phyloP scores from a whole-genome alignment of 1,140 invertebrate species.

The Drosophila guanche region DNA sequence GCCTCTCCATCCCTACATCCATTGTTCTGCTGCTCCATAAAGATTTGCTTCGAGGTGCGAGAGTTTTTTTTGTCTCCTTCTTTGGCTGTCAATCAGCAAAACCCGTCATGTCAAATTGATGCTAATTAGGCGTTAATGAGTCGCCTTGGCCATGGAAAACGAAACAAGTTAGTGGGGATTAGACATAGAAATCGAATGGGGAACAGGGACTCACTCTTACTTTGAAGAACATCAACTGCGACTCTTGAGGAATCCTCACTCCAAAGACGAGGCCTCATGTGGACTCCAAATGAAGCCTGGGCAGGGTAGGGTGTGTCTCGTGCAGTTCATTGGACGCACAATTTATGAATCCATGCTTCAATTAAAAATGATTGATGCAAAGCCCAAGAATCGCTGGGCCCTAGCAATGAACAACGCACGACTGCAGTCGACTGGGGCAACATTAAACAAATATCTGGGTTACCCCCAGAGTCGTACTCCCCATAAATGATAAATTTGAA shows the following conservation, averaged over 20 bases:
- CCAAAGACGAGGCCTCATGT: too few species aligned
- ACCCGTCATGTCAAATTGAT: conserved; percentile 60
- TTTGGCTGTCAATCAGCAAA: conserved; percentile 49
- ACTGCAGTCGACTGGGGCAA: conserved; percentile 33
- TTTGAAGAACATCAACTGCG: neutral
- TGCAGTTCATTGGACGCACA: conserved; percentile 49
- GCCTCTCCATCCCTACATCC: neutral
- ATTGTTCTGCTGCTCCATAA: conserved; percentile 25
- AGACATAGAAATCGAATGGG: neutral
- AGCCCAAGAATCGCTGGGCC: conserved; percentile 12
- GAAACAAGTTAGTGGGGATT: neutral
- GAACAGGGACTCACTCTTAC: neutral
- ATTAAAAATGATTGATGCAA: conserved; percentile 77
- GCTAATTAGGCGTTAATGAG: conserved; percentile 74
- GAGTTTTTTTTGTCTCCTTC: conserved; percentile 26
- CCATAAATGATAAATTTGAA: conserved; percentile 55
- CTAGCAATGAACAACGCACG: conserved; percentile 63
- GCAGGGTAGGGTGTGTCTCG: conserved; percentile 23
- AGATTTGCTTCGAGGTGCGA: conserved; percentile 11
- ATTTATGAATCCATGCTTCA: conserved; percentile 49
- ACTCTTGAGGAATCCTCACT: too few species aligned
- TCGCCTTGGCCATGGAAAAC: conserved; percentile 33
- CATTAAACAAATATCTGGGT: neutral
- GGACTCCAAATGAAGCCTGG: neutral
- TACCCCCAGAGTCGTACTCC: conserved; percentile 24